Evolutionary conservation across 2,797 vertebrate species (phyloP).

Genomic region (Capromys pilorides): DNA sequence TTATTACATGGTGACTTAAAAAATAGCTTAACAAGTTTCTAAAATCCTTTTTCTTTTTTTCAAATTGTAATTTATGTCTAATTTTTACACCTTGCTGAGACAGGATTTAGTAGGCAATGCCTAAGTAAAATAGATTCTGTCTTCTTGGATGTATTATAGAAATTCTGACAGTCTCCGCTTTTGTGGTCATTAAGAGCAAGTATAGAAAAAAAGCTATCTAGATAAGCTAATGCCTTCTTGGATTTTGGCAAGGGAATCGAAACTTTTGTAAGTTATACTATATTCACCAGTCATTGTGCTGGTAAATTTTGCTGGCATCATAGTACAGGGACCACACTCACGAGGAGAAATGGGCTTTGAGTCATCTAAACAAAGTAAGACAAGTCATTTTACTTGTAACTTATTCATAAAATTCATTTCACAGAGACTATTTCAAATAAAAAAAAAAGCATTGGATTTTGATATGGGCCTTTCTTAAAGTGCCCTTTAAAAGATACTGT

Average conservation of each 20-base stretch:
- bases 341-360: neutral
- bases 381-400: neutral
- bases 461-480: neutral
- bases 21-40: slow-evolving; percentile 24
- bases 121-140: neutral
- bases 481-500: neutral
- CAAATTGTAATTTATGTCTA: neutral
- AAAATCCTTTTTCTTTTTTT: neutral
- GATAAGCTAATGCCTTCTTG: neutral
- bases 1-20: slow-evolving; percentile 47
- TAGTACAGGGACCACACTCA: neutral
- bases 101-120: neutral
- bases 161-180: slow-evolving; percentile 31
- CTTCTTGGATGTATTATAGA: neutral
- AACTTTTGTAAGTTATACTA: neutral
- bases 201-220: slow-evolving; percentile 26
- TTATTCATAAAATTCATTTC: neutral
- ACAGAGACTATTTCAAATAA: slow-evolving; percentile 28
- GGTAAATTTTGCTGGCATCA: neutral
- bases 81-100: slow-evolving; percentile 19
- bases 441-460: neutral
- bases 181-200: neutral
- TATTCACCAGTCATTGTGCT: neutral
- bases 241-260: neutral
- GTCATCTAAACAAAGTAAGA: neutral